A percentile compares a stretch with the other conserved stretches of the same genome.
Evolutionary conservation across 2,888 invertebrate species (phyloP).

Genomic region (Clunio marinus): DNA sequence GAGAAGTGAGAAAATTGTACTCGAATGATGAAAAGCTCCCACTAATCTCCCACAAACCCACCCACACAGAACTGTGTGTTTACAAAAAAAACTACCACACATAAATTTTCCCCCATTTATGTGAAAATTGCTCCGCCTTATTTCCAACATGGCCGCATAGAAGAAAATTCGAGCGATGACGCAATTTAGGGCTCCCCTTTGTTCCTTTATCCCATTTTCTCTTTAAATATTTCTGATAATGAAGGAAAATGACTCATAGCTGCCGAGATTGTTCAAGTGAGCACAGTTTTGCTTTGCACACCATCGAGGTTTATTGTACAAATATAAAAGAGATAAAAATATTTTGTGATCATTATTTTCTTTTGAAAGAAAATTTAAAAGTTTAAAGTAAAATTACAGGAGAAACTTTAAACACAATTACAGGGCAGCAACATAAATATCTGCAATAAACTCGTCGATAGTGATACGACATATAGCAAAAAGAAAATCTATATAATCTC

Average conservation of each 20-base stretch:
- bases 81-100: background rate
- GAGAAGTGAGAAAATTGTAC: background rate
- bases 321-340: background rate
- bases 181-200: conserved; percentile 33
- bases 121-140: conserved; percentile 28
- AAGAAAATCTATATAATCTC: background rate
- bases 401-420: background rate
- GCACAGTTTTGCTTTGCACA: background rate
- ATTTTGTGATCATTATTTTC: conserved; percentile 5
- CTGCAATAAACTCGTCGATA: background rate
- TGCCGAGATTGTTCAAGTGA: conserved; percentile 26
- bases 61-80: conserved; percentile 17
- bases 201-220: background rate
- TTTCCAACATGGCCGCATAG: conserved; percentile 33
- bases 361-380: background rate
- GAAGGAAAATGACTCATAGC: conserved; percentile 26
- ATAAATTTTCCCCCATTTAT: conserved; percentile 6
- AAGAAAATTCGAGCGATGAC: conserved; percentile 20
- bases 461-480: conserved; percentile 2
- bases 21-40: conserved; percentile 27
- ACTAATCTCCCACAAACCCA: conserved; percentile 28
- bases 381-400: background rate
- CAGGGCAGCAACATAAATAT: background rate
- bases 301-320: background rate
- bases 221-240: conserved; percentile 28